Evolutionary conservation across 92 coral and sea anemone genomes (phyloP).

Genomic region (Zoanthus gigantus): DNA sequence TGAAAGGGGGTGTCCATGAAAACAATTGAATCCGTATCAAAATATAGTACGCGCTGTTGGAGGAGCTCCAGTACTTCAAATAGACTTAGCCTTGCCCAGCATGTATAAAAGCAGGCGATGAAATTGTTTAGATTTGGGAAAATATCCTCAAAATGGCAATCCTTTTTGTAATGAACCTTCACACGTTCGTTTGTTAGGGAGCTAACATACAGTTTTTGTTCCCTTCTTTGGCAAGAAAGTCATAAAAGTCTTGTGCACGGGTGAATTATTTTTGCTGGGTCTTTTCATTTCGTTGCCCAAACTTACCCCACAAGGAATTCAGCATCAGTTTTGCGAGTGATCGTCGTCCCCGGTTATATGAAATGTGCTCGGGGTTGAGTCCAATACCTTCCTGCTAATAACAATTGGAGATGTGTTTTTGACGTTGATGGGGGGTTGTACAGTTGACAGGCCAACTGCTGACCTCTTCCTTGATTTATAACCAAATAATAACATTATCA

Average conservation of each 20-base stretch:
- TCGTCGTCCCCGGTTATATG: not conserved
- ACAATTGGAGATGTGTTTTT: not conserved
- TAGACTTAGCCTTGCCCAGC: too few relatives aligned
- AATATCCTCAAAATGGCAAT: not conserved
- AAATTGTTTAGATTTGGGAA: not conserved
- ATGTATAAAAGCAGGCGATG: not conserved
- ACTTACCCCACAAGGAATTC: conserved; percentile 18
- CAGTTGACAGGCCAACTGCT: too few relatives aligned
- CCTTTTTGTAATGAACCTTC: not conserved
- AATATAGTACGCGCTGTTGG: not conserved
- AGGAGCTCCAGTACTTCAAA: too few relatives aligned
- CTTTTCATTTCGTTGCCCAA: not conserved
- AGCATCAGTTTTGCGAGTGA: not conserved
- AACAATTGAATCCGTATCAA: not conserved
- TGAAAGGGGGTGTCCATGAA: too few relatives aligned
- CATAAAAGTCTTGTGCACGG: not conserved
- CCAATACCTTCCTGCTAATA: not conserved
- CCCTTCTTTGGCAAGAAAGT: not conserved
- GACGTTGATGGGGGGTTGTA: too few relatives aligned
- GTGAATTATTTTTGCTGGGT: not conserved
- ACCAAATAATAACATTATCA: too few relatives aligned
- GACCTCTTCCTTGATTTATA: too few relatives aligned
- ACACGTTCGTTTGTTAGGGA: not conserved
- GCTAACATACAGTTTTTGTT: not conserved
- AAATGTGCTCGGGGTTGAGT: not conserved